phyloP scores from a whole-genome alignment of 2,113 vertebrate genomes.

The human region DNA sequence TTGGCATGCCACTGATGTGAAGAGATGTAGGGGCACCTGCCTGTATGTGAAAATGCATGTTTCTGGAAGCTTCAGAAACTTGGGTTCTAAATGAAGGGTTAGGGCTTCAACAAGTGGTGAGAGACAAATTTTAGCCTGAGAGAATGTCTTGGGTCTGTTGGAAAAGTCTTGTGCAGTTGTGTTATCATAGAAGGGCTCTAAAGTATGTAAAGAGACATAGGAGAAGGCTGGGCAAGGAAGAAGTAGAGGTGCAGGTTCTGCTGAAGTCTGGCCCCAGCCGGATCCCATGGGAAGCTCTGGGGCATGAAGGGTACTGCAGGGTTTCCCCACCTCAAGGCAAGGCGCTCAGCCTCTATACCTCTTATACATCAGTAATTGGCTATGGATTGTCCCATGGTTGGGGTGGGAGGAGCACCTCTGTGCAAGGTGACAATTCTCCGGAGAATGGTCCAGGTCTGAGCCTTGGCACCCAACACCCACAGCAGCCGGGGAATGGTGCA shows the following conservation, averaged over 20 bases:
- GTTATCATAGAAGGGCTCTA: fast-evolving
- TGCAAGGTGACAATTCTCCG: background rate
- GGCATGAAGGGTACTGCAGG: background rate
- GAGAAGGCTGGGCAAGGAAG: too few species aligned
- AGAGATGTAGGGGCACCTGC: background rate
- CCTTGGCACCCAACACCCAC: background rate
- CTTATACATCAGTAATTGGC: background rate
- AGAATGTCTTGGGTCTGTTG: background rate
- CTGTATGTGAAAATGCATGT: fast-evolving
- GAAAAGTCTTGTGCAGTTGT: background rate
- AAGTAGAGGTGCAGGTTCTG: background rate
- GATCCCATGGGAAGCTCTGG: background rate
- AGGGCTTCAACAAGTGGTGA: background rate
- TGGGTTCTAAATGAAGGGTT: background rate
- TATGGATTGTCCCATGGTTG: fast-evolving
- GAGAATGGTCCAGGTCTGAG: background rate
- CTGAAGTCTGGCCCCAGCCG: background rate
- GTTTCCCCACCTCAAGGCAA: background rate
- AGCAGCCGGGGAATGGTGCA: background rate
- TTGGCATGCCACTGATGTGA: fast-evolving
- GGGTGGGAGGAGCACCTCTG: background rate
- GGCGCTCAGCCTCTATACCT: background rate
- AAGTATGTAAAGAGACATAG: fast-evolving
- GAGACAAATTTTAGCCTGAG: background rate
- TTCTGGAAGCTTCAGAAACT: background rate